Evolutionary conservation across 2,797 vertebrate species (phyloP).

Genomic region (Artibeus lituratus): DNA sequence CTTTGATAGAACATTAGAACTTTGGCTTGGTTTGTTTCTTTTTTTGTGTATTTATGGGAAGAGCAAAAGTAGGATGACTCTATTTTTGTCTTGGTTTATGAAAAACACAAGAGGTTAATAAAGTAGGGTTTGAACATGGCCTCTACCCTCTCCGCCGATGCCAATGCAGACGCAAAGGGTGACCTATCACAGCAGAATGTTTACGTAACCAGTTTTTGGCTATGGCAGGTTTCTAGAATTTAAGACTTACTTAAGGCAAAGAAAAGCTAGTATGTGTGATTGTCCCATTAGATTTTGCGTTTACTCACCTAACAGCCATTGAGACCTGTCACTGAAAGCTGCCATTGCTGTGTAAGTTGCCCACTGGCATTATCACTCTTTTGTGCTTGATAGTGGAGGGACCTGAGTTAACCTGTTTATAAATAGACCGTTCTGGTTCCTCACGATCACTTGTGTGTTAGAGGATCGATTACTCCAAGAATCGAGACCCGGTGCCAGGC

Average conservation of each 20-base stretch:
- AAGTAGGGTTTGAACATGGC: neutral
- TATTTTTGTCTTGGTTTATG: neutral
- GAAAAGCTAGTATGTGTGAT: neutral
- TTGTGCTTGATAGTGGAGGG: neutral
- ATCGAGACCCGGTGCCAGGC: neutral
- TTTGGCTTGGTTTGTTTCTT: neutral
- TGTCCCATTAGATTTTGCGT: neutral
- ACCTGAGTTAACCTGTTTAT: neutral
- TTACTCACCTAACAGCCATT: neutral
- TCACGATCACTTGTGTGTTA: neutral
- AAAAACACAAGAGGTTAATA: neutral
- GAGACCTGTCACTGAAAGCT: neutral
- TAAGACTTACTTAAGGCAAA: conserved; percentile 13
- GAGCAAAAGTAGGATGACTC: neutral
- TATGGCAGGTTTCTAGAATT: neutral
- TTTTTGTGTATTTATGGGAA: neutral
- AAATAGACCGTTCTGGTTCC: neutral
- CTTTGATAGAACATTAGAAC: conserved; percentile 17
- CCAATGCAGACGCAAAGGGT: accelerated
- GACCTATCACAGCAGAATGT: neutral
- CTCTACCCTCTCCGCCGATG: neutral
- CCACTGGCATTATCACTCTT: no score
- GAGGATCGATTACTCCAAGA: neutral
- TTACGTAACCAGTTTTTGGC: neutral
- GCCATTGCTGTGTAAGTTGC: neutral